These are phyloP conservation scores for Adela reaumurella DNA, from an alignment of 2,888 invertebrate genomes.

Conservation along the genomic window DNA sequence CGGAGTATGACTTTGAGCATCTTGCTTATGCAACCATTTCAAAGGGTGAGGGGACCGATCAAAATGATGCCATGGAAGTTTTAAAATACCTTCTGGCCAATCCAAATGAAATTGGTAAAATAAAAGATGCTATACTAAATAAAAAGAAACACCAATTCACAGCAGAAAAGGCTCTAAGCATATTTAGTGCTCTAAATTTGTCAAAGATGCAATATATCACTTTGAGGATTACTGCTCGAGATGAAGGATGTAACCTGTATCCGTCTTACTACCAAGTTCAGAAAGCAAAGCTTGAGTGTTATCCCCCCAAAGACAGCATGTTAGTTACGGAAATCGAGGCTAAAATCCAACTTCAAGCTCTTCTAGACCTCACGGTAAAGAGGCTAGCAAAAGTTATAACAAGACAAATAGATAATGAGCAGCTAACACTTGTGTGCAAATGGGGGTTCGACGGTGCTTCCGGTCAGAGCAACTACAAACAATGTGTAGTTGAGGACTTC, in stretches of 20 bases:
- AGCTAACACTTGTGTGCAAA: conserved; percentile 4
- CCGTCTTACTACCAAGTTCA: neutral
- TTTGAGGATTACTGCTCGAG: neutral
- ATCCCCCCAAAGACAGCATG: neutral
- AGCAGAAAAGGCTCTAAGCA: neutral
- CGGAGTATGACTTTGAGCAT: neutral
- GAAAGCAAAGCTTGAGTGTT: neutral
- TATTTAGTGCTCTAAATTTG: neutral
- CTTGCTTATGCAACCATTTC: neutral
- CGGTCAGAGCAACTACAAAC: conserved; percentile 9
- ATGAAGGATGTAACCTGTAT: neutral
- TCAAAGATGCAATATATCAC: neutral
- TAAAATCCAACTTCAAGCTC: neutral
- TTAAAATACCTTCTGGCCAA: neutral
- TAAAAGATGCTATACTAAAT: neutral
- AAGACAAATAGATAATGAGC: neutral
- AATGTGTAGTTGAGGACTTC: conserved; percentile 5
- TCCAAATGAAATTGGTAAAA: neutral
- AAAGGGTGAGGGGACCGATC: neutral
- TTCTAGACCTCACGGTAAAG: conserved; percentile 2
- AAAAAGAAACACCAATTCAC: neutral
- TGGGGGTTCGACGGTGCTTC: conserved; percentile 11
- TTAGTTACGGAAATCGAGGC: neutral
- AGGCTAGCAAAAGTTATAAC: conserved; percentile 1
- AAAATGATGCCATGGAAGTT: neutral